Evolutionary conservation across 1,140 invertebrate genomes (phyloP), one percentile per base, ranked within the genome.

Genomic region (Pectinophora gossypiella): DNA sequence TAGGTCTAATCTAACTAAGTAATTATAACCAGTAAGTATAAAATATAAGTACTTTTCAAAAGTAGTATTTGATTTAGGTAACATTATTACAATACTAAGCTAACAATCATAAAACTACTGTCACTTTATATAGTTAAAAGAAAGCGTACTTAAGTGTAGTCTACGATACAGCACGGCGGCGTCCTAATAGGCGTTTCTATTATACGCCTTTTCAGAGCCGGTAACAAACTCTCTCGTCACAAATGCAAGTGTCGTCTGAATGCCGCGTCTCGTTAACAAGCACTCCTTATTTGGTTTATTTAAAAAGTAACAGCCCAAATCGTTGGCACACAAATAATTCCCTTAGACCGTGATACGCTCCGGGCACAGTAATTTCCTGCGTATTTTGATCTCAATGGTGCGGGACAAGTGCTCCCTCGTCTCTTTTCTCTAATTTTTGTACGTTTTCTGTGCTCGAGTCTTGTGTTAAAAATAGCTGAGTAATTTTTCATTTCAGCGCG

Each of bases 361-460:
- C 54, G 69, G 69, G 77, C 76, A 59, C 64, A 64, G 76, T 84
- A 81, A 86, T 86, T 83, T 85, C 78, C 79, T 80, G 77, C 77
- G 76, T 80, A 79, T 87, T 87, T 87, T 82, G 77, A 85, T 81
- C 79, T 82, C 81, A 87, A 87, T 87, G 79, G 76, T 70, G 78
- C 84, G 79, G 62, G 66, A 82, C 84, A 83, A 87, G 81, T 83
- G 77, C 76, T 73, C 79, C 68, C 83, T 77, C 72, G 68, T 74
- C 69, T 80, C 77, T 77, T 83, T 83, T 80, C 79, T 83, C 80
- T 86, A 83, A 85, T 84, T 87, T 83, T 85, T 83, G 75, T 87
- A 85, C 81, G 81, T 80, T 82, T 81, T 82, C 74, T 76, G 71
- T 71, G 68, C 76, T 72, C 72, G 64, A 73, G 67, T 71, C 69